Base-by-base conservation (phyloP, 1,140 invertebrate species). In the Caenorhabditis remanei region DNA sequence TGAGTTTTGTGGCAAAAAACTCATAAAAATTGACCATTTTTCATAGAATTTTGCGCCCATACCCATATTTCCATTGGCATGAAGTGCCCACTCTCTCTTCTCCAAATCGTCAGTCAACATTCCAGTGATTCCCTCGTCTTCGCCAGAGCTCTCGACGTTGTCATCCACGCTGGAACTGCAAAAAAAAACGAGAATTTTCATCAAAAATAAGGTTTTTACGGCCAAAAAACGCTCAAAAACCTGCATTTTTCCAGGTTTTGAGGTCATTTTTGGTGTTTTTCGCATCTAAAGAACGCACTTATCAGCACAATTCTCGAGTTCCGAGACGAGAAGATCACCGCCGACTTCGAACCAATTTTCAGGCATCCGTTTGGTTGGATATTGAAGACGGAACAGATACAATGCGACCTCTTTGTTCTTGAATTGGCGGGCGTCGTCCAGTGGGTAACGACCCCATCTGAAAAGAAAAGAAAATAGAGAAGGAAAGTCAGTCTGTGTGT, bases 351-450 rank as follows among this genome's bases (percentile, higher is more conserved):
- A 79, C 71, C 71, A 79, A n/a, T 79, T 79, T 46, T 79, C 71
- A 1, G 71, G 71, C 71, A 79, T 79, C 24, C n/a, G 43, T 24
- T 79, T 79, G 3, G 71, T 79, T n/a, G 71, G 71, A 24, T 79
- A 79, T 32, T 85, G 84, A 8, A 53, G 61, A 63, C 58, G 55
- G 55, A 67, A 53, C n/a, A 85, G 43, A 61, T 63, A 85, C 4
- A 48, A 14, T 13, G 61, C 61, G 53, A 93, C 85, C 67, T 90
- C 40, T 87, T 88, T n/a, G 85, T 85, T 90, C 48, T 90, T 65
- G 87, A 92, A 92, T 8, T 82, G 63, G n/a, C 88, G 46, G 8
- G 92, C 92, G 67, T 92, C 92, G 71, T 92, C 91, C 19, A 92
- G 67, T 11, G 91, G 88, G n/a, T 91, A 91, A 5, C 90, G 53